phyloP scores from a whole-genome alignment of 2,888 invertebrate species.

The Heliconius charithonia region DNA sequence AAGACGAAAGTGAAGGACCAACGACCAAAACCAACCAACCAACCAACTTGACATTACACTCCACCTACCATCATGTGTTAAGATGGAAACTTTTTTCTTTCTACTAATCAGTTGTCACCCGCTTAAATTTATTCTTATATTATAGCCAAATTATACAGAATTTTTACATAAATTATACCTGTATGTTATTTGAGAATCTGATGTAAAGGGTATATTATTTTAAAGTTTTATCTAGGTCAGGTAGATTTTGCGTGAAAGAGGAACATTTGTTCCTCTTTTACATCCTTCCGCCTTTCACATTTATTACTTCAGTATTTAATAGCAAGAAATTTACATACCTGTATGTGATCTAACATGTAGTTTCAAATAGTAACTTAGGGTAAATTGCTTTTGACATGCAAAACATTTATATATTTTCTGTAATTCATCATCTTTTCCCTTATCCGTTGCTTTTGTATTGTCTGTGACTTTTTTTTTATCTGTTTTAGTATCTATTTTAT shows the following conservation, averaged over 20 bases:
- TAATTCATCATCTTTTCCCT: slow-evolving; percentile 47
- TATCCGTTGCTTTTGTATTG: slow-evolving; percentile 9
- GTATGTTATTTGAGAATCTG: not conserved
- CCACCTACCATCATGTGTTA: not conserved
- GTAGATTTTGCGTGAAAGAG: not conserved
- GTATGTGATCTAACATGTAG: slow-evolving; percentile 77
- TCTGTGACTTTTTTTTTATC: slow-evolving; percentile 28
- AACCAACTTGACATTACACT: too few relatives aligned
- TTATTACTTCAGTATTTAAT: not conserved
- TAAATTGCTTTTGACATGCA: slow-evolving; percentile 74
- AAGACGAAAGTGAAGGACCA: too few relatives aligned
- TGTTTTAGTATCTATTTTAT: slow-evolving; percentile 38
- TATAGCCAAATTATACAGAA: not conserved
- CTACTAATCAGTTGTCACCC: too few relatives aligned
- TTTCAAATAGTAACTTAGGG: slow-evolving; percentile 74
- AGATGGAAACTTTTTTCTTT: too few relatives aligned
- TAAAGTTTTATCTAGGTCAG: not conserved
- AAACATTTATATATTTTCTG: slow-evolving; percentile 77
- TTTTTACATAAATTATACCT: not conserved
- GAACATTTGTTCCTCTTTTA: not conserved
- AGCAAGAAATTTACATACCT: slow-evolving; percentile 53
- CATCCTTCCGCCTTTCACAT: not conserved
- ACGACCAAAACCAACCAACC: too few relatives aligned
- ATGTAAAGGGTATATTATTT: not conserved
- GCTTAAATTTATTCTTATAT: not conserved